Evolutionary conservation across 2,888 invertebrate species (phyloP).

Genomic region (Ceratothoa steindachneri): DNA sequence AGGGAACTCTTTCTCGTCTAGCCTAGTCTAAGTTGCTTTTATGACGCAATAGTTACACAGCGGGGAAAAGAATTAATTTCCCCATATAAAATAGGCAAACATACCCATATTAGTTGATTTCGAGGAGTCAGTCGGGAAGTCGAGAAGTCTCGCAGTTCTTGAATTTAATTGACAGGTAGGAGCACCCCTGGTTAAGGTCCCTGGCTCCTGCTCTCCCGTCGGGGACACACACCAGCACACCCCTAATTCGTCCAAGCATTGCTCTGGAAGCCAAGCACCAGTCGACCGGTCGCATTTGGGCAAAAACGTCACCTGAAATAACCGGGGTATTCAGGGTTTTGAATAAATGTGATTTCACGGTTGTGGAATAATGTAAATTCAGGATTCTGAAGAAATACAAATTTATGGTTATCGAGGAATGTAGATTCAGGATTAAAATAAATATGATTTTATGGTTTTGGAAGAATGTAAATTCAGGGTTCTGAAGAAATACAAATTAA

Average conservation of each 20-base stretch:
- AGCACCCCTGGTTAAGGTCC: slow-evolving; percentile 67
- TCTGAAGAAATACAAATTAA: too few relatives aligned
- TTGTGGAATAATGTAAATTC: neutral
- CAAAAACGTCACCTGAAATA: slow-evolving; percentile 65
- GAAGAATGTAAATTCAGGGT: too few relatives aligned
- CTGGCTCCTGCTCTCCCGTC: slow-evolving; percentile 48
- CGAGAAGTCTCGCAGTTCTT: slow-evolving; percentile 65
- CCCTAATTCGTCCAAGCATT: slow-evolving; percentile 71
- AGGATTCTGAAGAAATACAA: neutral
- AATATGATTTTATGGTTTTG: too few relatives aligned
- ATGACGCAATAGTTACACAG: too few relatives aligned
- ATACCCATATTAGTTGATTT: slow-evolving; percentile 39
- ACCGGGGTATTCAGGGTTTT: neutral
- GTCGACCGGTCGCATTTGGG: slow-evolving; percentile 69
- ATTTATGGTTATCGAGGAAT: neutral
- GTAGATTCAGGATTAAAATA: too few relatives aligned
- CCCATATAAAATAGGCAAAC: too few relatives aligned
- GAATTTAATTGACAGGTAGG: slow-evolving; percentile 75
- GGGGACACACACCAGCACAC: slow-evolving; percentile 72
- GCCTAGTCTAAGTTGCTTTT: too few relatives aligned
- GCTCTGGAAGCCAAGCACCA: slow-evolving; percentile 75
- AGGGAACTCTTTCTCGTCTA: too few relatives aligned
- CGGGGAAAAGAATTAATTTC: too few relatives aligned
- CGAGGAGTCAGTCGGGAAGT: slow-evolving; percentile 15
- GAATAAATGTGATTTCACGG: neutral